Conservation (phyloP, 2,797 vertebrate genomes). For the Hybognathus amarus region DNA sequence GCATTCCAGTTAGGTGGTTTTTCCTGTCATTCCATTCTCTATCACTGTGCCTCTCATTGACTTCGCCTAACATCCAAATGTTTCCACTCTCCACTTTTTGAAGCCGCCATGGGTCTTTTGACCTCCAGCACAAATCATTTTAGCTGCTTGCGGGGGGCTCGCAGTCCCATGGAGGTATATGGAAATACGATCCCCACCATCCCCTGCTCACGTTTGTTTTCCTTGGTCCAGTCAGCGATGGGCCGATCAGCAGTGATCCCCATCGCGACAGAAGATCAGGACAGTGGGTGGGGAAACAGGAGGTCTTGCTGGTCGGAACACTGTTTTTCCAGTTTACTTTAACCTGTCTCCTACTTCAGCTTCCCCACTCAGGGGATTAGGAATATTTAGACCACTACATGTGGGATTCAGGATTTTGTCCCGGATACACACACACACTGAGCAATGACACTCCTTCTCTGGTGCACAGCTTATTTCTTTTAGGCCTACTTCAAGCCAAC, state of each 20-base stretch:
- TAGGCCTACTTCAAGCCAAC: background rate
- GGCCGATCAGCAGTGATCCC: slow-evolving; percentile 74
- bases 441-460: slow-evolving; percentile 66
- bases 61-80: slow-evolving; percentile 83
- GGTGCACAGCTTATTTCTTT: slow-evolving; percentile 73
- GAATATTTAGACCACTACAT: slow-evolving; percentile 67
- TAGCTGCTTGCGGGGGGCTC: slow-evolving; percentile 76
- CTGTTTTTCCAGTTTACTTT: slow-evolving; percentile 66
- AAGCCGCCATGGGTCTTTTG: slow-evolving; percentile 91
- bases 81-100: slow-evolving; percentile 87
- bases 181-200: slow-evolving; percentile 92
- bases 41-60: slow-evolving; percentile 77
- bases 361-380: slow-evolving; percentile 57
- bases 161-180: slow-evolving; percentile 72
- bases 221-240: slow-evolving; percentile 81
- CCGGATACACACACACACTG: slow-evolving; percentile 61
- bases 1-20: slow-evolving; percentile 68
- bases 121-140: slow-evolving; percentile 95
- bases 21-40: slow-evolving; percentile 63
- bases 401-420: slow-evolving; percentile 66
- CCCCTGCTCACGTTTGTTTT: slow-evolving; percentile 81
- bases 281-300: slow-evolving; percentile 54
- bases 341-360: slow-evolving; percentile 58
- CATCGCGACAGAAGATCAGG: slow-evolving; percentile 58
- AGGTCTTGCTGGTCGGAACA: slow-evolving; percentile 63